Base-by-base conservation (phyloP, 2,113 vertebrate species). In the Periophthalmodon schlosseri region DNA sequence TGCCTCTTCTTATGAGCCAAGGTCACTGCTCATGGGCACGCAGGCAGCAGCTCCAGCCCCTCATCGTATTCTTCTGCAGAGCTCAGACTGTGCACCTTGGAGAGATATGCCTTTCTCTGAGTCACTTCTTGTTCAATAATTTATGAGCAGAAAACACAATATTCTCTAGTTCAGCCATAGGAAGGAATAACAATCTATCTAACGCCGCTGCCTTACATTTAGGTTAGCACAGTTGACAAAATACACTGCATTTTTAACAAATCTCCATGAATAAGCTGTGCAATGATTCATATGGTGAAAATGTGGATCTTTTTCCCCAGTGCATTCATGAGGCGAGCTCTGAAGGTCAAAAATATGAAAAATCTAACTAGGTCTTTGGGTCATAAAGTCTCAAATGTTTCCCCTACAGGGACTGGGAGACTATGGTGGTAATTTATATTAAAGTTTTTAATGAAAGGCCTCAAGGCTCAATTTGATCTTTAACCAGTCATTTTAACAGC, bases 11-110 rank as follows among this genome's bases (percentile, higher is more conserved):
- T 68, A 16, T 60, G 69, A 44, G 72, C 58, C 82, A 87, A 85
- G 86, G 83, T 85, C 79, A 85, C 28, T 67, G 60, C 63, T 21
- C 63, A 11, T 39, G 75, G 81, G 78, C 71, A 72, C 28, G 7
- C 63, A 63, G 70, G 80, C 84, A 81, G 54, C 66, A 34, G 14
- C 50, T 72, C n/a, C 18, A 39, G 68, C 50, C 61, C 69, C 82
- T 54, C 23, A 14, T 23, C 24, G 73, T 75, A 46, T 69, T 68
- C 77, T 81, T 74, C 76, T 76, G 50, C 57, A 70, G 36, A 56
- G 14, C 76, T 60, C 73, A 73, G 65, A 21, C 69, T 24, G 47
- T n/a, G 15, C 13, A 69, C 66, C 2, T 52, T 14, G 15, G 70
- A 61, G 36, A 68, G 11, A 69, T 18, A 28, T 23, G n/a, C 56